Evolutionary conservation across 1,140 invertebrate genomes (phyloP).

Genomic region (Heliconius eleuchia): DNA sequence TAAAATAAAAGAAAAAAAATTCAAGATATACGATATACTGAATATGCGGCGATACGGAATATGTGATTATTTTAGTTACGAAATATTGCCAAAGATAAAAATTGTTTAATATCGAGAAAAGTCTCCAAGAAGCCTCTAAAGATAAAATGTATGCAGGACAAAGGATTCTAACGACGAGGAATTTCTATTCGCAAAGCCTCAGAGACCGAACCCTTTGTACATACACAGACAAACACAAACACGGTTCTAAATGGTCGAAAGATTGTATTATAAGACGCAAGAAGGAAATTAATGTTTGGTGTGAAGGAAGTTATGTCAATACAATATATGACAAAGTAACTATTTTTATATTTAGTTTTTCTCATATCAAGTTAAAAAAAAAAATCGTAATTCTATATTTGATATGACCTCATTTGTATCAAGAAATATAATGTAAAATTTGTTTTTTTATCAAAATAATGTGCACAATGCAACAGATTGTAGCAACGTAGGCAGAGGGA

Average conservation of each 20-base stretch:
- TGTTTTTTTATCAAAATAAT: no score
- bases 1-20: not conserved
- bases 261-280: not conserved
- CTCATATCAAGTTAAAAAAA: no score
- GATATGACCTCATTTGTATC: no score
- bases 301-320: not conserved
- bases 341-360: not conserved
- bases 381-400: no score
- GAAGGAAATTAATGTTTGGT: not conserved
- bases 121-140: not conserved
- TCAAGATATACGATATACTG: not conserved
- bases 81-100: not conserved
- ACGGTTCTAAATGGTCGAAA: not conserved
- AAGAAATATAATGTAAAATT: no score
- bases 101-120: not conserved
- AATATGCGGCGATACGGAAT: not conserved
- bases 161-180: not conserved
- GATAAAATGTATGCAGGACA: slow-evolving; percentile 11
- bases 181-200: slow-evolving; percentile 4
- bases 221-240: not conserved
- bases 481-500: no score
- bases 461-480: no score
- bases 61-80: not conserved
- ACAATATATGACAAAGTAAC: not conserved
- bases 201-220: not conserved